Base-by-base conservation (phyloP, 2,888 invertebrate species). In the Eupithecia vulgata region DNA sequence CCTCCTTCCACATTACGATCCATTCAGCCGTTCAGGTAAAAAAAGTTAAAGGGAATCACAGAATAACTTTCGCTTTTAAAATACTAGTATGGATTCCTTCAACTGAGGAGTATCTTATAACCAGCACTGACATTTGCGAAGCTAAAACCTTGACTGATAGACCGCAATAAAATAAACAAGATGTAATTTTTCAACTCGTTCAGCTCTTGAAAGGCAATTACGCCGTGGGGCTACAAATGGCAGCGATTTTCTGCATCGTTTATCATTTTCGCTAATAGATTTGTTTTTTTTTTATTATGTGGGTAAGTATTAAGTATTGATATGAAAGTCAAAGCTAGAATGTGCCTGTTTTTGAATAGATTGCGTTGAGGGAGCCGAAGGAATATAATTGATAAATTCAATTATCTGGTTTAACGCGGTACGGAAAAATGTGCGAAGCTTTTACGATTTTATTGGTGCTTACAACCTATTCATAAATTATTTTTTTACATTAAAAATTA, bases 81-180 rank as follows among this genome's bases (percentile, higher is more conserved):
- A 37, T 6, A 37, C 1, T 8, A 37, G 37, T 37, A 37, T 37
- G 12, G 12, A 40, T 17, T 6, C 17, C 34, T 61, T 30, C 61
- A 10, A 34, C 34, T 34, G 3, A 10, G 17, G 57, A 57, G 57
- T 8, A 7, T 65, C 64, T 65, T 25, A 65, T 65, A 40, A 65
- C 40, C 65, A 65, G 68, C 67, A 45, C 69, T 64, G 70, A 68
- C 70, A 72, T 67, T 70, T 34, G 30, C 59, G 25, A 57, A 72
- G 75, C 66, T 72, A 72, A 61, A 45, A 73, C 75, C 78, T 75
- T 88, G 89, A 89, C 85, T 82, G 85, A 89, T 89, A 79, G 80
- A 77, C 76, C 73, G 78, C 83, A 85, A 87, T 86, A 85, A 87
- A 87, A 85, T 83, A 88, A 89, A 87, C 83, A 85, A 83, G 82